Conservation (phyloP, 2,113 vertebrate species). For the Myrmecobius fasciatus region DNA sequence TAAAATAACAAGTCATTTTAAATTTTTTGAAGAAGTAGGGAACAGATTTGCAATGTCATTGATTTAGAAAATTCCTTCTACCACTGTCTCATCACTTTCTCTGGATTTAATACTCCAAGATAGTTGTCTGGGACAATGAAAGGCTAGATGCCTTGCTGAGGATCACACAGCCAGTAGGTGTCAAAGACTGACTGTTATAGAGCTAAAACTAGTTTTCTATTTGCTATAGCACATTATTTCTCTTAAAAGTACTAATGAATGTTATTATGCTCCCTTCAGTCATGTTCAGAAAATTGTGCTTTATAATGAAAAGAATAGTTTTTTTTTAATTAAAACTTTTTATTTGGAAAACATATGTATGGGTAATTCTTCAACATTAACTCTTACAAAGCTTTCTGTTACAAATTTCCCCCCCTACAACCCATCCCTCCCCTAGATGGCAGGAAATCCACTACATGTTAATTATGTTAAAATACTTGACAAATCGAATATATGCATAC, state of each 20-base stretch:
- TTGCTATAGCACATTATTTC: neutral
- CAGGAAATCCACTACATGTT: too few relatives aligned
- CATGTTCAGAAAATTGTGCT: neutral
- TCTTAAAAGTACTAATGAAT: neutral
- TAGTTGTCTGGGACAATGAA: neutral
- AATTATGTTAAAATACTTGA: too few relatives aligned
- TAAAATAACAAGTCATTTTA: neutral
- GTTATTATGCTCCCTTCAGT: neutral
- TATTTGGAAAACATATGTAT: too few relatives aligned
- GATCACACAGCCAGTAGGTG: neutral
- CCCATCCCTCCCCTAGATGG: too few relatives aligned
- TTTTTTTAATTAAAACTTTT: too few relatives aligned
- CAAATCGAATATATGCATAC: too few relatives aligned
- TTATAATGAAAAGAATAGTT: neutral
- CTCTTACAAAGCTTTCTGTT: too few relatives aligned
- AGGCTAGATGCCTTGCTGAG: neutral
- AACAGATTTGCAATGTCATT: neutral
- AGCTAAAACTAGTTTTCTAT: neutral
- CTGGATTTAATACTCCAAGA: neutral
- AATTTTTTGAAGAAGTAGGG: neutral
- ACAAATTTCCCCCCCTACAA: too few relatives aligned
- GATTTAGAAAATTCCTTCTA: neutral
- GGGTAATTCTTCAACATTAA: too few relatives aligned
- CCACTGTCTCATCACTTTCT: neutral
- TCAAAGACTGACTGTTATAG: neutral